Base-by-base conservation (phyloP, 2,888 invertebrate species). In the Adelphocoris suturalis region DNA sequence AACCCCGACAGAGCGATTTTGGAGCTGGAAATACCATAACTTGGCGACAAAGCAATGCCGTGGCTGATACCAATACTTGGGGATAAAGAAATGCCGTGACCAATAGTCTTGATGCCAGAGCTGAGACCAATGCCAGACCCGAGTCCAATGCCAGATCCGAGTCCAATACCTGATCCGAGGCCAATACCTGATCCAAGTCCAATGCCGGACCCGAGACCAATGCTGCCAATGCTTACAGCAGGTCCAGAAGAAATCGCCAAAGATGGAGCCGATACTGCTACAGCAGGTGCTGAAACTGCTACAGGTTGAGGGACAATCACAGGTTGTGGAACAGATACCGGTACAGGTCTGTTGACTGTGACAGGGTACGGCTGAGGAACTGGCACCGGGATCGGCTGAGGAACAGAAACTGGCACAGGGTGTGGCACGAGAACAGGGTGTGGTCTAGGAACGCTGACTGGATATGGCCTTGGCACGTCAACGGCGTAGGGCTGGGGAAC, bases 401-500 rank as follows among this genome's bases (percentile, higher is more conserved):
- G 90, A 5, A 94, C 94, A 81, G 92, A 93, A 89, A 94, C 94
- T 1, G 93, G 93, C 80, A 95, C 94, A 14, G 95, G 95, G 88
- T 94, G 94, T 0, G 95, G 94, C 0, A 95, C 94, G 0, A 95
- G 94, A 55, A 95, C 94, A 0, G 94, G 94, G 0, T 95, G 94
- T 0, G 94, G 94, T 92, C 95, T 95, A 0, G 94, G 94, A 0
- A 94, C 93, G 0, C 94, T 93, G 0, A 95, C 94, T 0, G 94
- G 94, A 0, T 94, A 94, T 0, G 95, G 95, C 88, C 95, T 95
- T 11, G 95, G 94, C 0, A 95, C 94, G 0, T 94, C 94, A 47
- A 95, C 95, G 1, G 95, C 94, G 89, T 94, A 94, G 0, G 95
- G 95, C 90, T 95, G 93, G 78, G 95, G 94, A 0, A 95, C 93